Percentiles rank a stretch among this genome's conserved stretches.
Evolutionary conservation across 2,888 invertebrate genomes (phyloP).

Genomic region (Diogma glabrata): DNA sequence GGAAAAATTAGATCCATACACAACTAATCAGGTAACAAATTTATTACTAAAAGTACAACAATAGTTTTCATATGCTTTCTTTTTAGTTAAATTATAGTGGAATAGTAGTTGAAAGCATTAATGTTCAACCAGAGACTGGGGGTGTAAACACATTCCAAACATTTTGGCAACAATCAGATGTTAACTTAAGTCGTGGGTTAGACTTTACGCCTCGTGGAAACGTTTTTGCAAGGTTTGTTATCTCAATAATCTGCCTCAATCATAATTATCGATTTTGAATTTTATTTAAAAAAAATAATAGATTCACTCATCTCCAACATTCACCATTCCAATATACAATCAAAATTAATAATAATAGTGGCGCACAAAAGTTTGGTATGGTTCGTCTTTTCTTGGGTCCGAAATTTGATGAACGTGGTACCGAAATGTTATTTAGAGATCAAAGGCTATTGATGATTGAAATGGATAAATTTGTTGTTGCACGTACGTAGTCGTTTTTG

Average conservation of each 20-base stretch:
- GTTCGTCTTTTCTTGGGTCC: conserved; percentile 56
- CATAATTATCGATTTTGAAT: no score
- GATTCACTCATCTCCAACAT: conserved; percentile 67
- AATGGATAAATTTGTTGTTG: conserved; percentile 51
- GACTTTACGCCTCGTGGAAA: conserved; percentile 70
- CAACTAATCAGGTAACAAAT: conserved; percentile 40
- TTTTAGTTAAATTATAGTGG: conserved; percentile 33
- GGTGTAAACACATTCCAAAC: conserved; percentile 48
- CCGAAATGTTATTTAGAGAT: conserved; percentile 45
- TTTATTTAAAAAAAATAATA: no score
- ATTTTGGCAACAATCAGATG: conserved; percentile 68
- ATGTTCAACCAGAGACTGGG: conserved; percentile 42
- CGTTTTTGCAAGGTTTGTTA: conserved; percentile 50
- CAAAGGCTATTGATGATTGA: conserved; percentile 54
- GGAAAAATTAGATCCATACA: conserved; percentile 54
- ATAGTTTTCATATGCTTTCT: background rate
- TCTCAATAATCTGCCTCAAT: conserved; percentile 4
- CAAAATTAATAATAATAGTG: conserved; percentile 45
- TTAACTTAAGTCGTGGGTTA: conserved; percentile 67
- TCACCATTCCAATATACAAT: conserved; percentile 55
- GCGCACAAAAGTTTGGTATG: conserved; percentile 43
- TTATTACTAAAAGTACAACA: background rate
- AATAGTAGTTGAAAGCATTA: conserved; percentile 45
- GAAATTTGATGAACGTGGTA: conserved; percentile 51
- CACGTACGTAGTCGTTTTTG: conserved; percentile 38